A percentile compares a stretch with the other conserved stretches of the same genome.
phyloP scores from a whole-genome alignment of 2,888 invertebrate species.

The Allophyes oxyacanthae region DNA sequence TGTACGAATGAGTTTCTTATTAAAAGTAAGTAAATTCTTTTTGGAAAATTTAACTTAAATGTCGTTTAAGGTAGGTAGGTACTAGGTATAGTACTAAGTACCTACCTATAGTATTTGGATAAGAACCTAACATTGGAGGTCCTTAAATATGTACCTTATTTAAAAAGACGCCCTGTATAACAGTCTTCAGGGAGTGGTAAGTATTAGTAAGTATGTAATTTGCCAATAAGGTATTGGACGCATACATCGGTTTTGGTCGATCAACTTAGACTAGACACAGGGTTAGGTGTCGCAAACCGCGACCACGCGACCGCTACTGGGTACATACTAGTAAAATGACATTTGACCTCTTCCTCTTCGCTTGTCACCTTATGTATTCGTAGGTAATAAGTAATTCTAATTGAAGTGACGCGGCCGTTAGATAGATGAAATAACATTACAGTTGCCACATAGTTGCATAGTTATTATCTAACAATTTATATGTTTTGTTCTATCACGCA shows the following conservation, averaged over 20 bases:
- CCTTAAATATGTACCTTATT: too few species aligned
- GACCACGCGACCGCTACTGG: constrained; percentile 20
- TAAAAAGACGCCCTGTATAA: too few species aligned
- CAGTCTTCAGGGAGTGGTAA: too few species aligned
- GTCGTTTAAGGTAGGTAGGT: too few species aligned
- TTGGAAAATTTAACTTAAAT: too few species aligned
- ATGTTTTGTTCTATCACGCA: not conserved
- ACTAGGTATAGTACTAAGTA: too few species aligned
- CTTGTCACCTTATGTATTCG: constrained; percentile 12
- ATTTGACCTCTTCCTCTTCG: constrained; percentile 37
- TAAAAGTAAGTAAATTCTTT: too few species aligned
- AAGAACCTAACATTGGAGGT: too few species aligned
- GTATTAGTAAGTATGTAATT: too few species aligned
- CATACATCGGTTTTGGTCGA: constrained; percentile 2
- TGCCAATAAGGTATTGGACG: not conserved
- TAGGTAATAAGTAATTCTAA: constrained; percentile 4
- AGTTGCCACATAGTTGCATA: not conserved
- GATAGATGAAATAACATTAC: constrained; percentile 1
- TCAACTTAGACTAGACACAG: not conserved
- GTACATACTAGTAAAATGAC: constrained; percentile 9
- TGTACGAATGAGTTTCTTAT: too few species aligned
- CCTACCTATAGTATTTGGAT: too few species aligned
- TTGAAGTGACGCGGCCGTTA: not conserved
- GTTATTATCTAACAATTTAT: too few species aligned
- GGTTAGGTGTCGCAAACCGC: constrained; percentile 14